These are phyloP conservation scores for Erynnis tages DNA, from an alignment of 2,888 invertebrate species.

Conservation along the genomic window DNA sequence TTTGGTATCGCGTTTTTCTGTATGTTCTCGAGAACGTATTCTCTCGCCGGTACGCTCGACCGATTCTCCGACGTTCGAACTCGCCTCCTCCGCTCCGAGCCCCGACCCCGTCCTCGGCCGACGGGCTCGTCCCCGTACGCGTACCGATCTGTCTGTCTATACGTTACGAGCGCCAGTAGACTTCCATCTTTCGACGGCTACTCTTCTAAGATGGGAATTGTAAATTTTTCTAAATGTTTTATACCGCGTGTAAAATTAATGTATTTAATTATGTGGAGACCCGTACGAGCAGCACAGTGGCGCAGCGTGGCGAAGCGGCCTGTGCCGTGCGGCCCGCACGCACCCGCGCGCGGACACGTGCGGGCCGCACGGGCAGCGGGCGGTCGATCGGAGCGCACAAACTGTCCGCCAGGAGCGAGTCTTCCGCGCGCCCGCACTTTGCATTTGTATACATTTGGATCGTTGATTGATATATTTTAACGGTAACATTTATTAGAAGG, in stretches of 20 bases:
- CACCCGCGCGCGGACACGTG: no score
- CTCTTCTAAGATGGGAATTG: conserved; percentile 69
- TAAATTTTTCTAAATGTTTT: conserved; percentile 80
- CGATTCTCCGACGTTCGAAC: conserved; percentile 49
- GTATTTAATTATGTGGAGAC: conserved; percentile 64
- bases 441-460: conserved; percentile 61
- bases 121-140: conserved; percentile 36
- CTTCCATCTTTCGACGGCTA: conserved; percentile 53
- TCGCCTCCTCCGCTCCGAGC: conserved; percentile 37
- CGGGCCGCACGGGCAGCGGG: neutral
- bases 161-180: conserved; percentile 38
- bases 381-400: conserved; percentile 51
- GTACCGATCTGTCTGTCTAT: conserved; percentile 15
- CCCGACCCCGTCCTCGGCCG: conserved; percentile 33
- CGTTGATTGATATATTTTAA: conserved; percentile 63
- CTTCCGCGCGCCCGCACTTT: conserved; percentile 48
- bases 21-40: conserved; percentile 66
- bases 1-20: conserved; percentile 74
- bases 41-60: conserved; percentile 51
- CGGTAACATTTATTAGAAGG: conserved; percentile 64
- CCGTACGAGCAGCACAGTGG: conserved; percentile 54
- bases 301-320: conserved; percentile 1
- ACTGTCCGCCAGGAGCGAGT: conserved; percentile 40
- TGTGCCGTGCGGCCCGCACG: neutral
- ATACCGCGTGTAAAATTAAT: conserved; percentile 73